Percentiles rank a stretch among this genome's conserved stretches.
Conservation (phyloP, 2,113 vertebrate species). For the Oncorhynchus kisutch region DNA sequence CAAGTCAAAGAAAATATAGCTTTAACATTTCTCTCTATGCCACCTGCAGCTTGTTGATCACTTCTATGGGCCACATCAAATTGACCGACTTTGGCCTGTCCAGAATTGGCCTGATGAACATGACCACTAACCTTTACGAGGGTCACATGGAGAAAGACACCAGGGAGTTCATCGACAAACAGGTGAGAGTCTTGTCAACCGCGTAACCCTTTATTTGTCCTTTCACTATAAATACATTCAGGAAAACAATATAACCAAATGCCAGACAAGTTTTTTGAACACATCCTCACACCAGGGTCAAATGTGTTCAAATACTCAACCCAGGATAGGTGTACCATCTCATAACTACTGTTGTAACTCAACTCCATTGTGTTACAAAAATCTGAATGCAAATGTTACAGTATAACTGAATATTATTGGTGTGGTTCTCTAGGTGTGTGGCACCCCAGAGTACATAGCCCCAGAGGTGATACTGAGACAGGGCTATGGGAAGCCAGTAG, state of each 20-base stretch:
- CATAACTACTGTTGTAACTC: neutral
- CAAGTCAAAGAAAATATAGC: neutral
- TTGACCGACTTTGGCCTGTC: slow-evolving; percentile 95
- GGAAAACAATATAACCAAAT: too few species aligned
- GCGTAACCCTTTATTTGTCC: too few species aligned
- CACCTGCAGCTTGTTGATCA: slow-evolving; percentile 86
- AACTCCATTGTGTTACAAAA: neutral
- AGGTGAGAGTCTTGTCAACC: slow-evolving; percentile 68
- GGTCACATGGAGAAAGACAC: slow-evolving; percentile 97
- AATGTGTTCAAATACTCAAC: too few species aligned
- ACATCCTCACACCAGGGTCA: too few species aligned
- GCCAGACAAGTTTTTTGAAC: too few species aligned
- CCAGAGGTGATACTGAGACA: slow-evolving; percentile 95
- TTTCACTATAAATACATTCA: too few species aligned
- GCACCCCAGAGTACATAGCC: slow-evolving; percentile 95
- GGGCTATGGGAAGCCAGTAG: slow-evolving; percentile 94
- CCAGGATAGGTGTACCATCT: too few species aligned
- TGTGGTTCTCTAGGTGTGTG: slow-evolving; percentile 83
- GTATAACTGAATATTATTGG: neutral
- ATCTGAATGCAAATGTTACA: neutral
- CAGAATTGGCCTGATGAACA: slow-evolving; percentile 96
- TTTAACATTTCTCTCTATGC: neutral
- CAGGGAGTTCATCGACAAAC: slow-evolving; percentile 93
- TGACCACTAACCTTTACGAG: slow-evolving; percentile 96
- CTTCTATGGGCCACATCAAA: slow-evolving; percentile 96